A percentile compares a stretch with the other conserved stretches of the same genome.
phyloP scores from a whole-genome alignment of 2,113 vertebrate species.

The Pachycephala philippinensis region DNA sequence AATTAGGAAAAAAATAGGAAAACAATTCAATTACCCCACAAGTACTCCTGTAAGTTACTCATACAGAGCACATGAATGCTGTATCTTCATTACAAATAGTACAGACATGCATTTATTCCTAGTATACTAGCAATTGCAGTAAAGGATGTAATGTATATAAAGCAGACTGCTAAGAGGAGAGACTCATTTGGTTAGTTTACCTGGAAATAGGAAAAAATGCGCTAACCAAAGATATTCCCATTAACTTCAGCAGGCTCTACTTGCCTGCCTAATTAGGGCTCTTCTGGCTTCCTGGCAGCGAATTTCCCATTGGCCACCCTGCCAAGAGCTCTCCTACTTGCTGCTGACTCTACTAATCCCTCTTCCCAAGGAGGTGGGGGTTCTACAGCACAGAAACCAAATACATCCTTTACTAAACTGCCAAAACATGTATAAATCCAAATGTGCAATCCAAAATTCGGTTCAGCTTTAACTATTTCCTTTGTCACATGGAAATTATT shows the following conservation, averaged over 20 bases:
- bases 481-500: slow-evolving; percentile 35
- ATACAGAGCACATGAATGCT: not conserved
- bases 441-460: not conserved
- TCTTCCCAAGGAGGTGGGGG: slow-evolving; percentile 40
- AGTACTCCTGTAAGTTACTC: not conserved
- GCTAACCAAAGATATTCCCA: not conserved
- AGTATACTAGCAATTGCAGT: not conserved
- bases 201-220: not conserved
- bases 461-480: slow-evolving; percentile 1
- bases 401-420: slow-evolving; percentile 9
- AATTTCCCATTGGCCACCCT: not conserved
- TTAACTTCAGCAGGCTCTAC: not conserved
- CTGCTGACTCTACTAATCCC: slow-evolving; percentile 37
- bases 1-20: slow-evolving; percentile 1
- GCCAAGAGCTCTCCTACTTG: slow-evolving; percentile 53
- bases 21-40: not conserved
- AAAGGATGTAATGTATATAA: not conserved
- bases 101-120: not conserved
- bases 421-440: slow-evolving; percentile 8
- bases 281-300: not conserved
- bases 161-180: not conserved
- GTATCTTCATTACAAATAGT: not conserved
- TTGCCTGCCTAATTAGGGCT: slow-evolving; percentile 11
- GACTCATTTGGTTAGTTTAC: not conserved
- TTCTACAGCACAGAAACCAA: slow-evolving; percentile 30